Conservation (phyloP, 2,888 invertebrate species). For the Drosophila prostipennis region DNA sequence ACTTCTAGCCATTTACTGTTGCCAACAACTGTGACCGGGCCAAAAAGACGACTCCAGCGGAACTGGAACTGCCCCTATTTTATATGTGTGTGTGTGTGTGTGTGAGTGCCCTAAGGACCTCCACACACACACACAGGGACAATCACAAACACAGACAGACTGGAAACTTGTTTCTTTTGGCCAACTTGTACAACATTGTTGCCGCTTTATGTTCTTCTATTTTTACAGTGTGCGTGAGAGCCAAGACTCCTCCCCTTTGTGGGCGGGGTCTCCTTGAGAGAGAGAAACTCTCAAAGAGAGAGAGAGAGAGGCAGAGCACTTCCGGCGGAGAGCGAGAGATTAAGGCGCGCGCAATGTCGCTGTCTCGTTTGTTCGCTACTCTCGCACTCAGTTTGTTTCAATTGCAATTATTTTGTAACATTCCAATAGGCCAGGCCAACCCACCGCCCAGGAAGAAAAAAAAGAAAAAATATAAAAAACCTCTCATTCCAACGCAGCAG, state of each 20-base stretch:
- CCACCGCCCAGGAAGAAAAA: slow-evolving; percentile 28
- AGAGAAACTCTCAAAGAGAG: slow-evolving; percentile 21
- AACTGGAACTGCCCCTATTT: slow-evolving; percentile 45
- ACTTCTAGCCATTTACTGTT: slow-evolving; percentile 76
- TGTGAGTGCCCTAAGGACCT: slow-evolving; percentile 51
- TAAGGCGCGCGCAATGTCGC: slow-evolving; percentile 58
- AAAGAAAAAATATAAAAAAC: not conserved
- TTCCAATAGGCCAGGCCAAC: slow-evolving; percentile 77
- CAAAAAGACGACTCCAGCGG: slow-evolving; percentile 21
- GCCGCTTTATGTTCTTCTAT: slow-evolving; percentile 66
- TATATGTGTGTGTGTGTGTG: slow-evolving; percentile 16
- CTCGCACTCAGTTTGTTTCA: slow-evolving; percentile 70
- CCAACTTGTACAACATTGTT: slow-evolving; percentile 75
- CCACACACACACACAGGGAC: slow-evolving; percentile 11
- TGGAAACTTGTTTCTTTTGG: slow-evolving; percentile 80
- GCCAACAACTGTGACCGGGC: slow-evolving; percentile 56
- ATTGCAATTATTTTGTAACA: slow-evolving; percentile 81
- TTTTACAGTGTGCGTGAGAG: slow-evolving; percentile 19
- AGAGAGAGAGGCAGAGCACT: slow-evolving; percentile 19
- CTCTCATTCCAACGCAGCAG: not conserved
- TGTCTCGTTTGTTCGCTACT: slow-evolving; percentile 22
- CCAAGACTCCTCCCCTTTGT: slow-evolving; percentile 60
- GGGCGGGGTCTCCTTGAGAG: slow-evolving; percentile 57
- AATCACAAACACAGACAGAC: slow-evolving; percentile 10
- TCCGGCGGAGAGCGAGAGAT: slow-evolving; percentile 19